Evolutionary conservation across 2,888 invertebrate species (phyloP), one percentile per base, ranked within the genome.

Genomic region (Pseudococcus longispinus): DNA sequence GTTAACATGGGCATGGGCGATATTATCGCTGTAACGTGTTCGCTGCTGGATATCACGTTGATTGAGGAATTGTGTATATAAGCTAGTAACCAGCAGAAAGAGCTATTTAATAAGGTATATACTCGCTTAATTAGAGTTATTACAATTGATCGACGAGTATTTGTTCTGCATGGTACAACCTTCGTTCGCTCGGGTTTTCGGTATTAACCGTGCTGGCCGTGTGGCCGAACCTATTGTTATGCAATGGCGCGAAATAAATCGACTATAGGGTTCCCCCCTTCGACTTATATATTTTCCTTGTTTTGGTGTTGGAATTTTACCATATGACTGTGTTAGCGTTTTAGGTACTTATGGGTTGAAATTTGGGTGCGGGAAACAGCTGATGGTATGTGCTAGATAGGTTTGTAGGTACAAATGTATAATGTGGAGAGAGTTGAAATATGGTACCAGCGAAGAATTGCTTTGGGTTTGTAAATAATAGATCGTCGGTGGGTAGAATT

Each of bases 11-110:
- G n/a, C 70, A 70, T 70, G 42, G 77, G 77, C 77, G 77, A 80
- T 80, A 80, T 42, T 80, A 80, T 80, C 77, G 32, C 42, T 1
- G 77, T 80, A 80, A 80, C 77, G 77, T 80, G 77, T 42, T 80
- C 77, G 77, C 77, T 80, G 77, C 77, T 80, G 77, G 77, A 80
- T 80, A 80, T 80, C 77, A 80, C 77, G 77, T 80, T 80, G 77
- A 80, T 80, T 80, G 77, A 80, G 42, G 42, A 80, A 80, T 80
- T 80, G 77, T 80, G 37, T 80, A 29, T 80, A 80, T 42, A 42
- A 80, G 32, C 37, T 29, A n/a, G 74, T 74, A 80, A 37, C 42
- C 32, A 37, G 18, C 74, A 42, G 77, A 37, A 80, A 37, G 42
- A 37, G 29, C 29, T 80, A 42, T 80, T 80, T 80, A 37, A 42